These are phyloP conservation scores for Chymomyza fuscimana DNA, from an alignment of 2,888 invertebrate species.

Conservation along the genomic window DNA sequence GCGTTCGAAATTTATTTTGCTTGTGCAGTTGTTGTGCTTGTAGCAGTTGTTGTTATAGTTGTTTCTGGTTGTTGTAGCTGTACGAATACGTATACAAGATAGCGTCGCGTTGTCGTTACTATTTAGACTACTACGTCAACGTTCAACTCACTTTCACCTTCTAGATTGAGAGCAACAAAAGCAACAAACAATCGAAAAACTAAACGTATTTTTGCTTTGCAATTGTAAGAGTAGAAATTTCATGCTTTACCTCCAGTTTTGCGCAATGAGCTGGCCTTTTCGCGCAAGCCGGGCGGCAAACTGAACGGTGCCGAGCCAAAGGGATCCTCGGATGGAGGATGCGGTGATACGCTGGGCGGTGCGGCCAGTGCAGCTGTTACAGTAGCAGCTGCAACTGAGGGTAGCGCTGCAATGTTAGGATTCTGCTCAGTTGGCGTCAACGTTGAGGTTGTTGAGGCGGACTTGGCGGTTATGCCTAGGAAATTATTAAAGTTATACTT, in stretches of 20 bases:
- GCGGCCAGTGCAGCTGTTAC: slow-evolving; percentile 9
- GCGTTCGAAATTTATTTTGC: background rate
- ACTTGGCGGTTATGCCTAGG: slow-evolving; percentile 78
- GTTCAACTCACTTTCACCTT: slow-evolving; percentile 68
- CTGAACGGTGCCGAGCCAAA: slow-evolving; percentile 91
- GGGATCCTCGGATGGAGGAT: slow-evolving; percentile 84
- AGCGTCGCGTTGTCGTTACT: background rate
- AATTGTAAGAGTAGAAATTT: slow-evolving; percentile 61
- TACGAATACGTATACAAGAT: slow-evolving; percentile 39
- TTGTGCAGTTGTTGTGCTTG: slow-evolving; percentile 31
- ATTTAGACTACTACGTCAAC: slow-evolving; percentile 62
- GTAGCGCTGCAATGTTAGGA: slow-evolving; percentile 35
- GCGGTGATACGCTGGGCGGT: slow-evolving; percentile 58
- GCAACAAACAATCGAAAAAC: slow-evolving; percentile 67
- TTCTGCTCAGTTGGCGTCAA: slow-evolving; percentile 77
- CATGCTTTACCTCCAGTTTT: slow-evolving; percentile 81
- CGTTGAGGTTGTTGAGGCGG: slow-evolving; percentile 78
- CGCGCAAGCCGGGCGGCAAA: slow-evolving; percentile 82
- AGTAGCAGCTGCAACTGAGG: slow-evolving; percentile 38
- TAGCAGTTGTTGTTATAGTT: slow-evolving; percentile 12
- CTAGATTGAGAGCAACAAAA: slow-evolving; percentile 73
- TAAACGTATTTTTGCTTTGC: slow-evolving; percentile 66
- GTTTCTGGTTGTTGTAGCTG: slow-evolving; percentile 2
- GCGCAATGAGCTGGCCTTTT: slow-evolving; percentile 78
- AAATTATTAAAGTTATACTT: background rate